Evolutionary conservation across 2,113 vertebrate species (phyloP).

Genomic region (Heptranchias perlo): DNA sequence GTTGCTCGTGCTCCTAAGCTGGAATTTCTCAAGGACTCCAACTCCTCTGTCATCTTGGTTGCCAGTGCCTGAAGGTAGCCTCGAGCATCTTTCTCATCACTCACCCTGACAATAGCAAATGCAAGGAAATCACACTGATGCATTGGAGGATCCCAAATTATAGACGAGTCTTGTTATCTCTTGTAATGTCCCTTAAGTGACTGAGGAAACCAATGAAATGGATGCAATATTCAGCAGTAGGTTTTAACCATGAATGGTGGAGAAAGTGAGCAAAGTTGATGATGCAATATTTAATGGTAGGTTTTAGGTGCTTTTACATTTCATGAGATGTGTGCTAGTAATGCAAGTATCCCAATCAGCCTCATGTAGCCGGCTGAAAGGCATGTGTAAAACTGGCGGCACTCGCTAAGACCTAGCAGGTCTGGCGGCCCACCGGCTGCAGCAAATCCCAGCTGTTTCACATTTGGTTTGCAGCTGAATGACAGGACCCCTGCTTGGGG

Average conservation of each 20-base stretch:
- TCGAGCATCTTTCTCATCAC: constrained; percentile 95
- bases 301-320: background rate
- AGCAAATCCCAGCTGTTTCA: background rate
- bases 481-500: too few species aligned
- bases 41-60: constrained; percentile 96
- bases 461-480: background rate
- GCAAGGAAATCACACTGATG: background rate
- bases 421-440: background rate
- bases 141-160: background rate
- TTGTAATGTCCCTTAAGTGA: background rate
- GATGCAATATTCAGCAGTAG: background rate
- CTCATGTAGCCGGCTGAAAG: too few species aligned
- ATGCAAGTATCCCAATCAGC: background rate
- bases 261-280: background rate
- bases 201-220: background rate
- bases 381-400: too few species aligned
- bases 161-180: too few species aligned
- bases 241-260: background rate
- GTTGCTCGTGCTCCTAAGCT: constrained; percentile 88
- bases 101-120: constrained; percentile 70
- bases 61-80: constrained; percentile 95
- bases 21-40: constrained; percentile 87
- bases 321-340: background rate
- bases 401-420: too few species aligned
- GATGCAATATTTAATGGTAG: background rate